Evolutionary conservation across 2,797 vertebrate genomes (phyloP).

Genomic region (Pangasius mekongensis): DNA sequence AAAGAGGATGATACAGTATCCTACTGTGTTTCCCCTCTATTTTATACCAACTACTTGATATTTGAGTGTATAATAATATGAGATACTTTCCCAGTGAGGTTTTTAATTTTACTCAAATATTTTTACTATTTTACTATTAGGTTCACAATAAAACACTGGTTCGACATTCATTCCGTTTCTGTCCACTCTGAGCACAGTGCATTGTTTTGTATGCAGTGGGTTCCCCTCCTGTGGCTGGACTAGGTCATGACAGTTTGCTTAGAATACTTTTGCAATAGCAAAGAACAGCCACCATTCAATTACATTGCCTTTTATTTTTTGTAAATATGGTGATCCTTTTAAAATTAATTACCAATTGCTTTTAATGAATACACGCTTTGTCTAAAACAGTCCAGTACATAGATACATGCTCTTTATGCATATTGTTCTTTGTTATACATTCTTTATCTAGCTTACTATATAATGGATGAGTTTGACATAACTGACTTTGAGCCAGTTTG

Average conservation of each 20-base stretch:
- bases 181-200: neutral
- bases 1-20: neutral
- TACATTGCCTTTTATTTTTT: neutral
- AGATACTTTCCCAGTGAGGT: neutral
- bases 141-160: neutral
- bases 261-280: neutral
- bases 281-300: neutral
- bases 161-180: neutral
- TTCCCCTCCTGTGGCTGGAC: slow-evolving; percentile 40
- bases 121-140: neutral
- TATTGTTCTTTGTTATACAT: slow-evolving; percentile 13
- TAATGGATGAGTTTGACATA: slow-evolving; percentile 30
- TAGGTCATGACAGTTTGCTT: slow-evolving; percentile 37
- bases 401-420: neutral
- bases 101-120: neutral
- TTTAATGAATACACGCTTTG: neutral
- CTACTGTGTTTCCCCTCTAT: neutral
- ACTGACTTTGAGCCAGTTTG: slow-evolving; percentile 41
- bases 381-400: neutral
- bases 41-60: neutral
- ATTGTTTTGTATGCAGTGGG: slow-evolving; percentile 10
- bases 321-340: neutral
- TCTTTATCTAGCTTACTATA: neutral
- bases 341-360: neutral
- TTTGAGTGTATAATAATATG: neutral